Base-by-base conservation (phyloP, 1,140 invertebrate species). In the Hycleus phaleratus region DNA sequence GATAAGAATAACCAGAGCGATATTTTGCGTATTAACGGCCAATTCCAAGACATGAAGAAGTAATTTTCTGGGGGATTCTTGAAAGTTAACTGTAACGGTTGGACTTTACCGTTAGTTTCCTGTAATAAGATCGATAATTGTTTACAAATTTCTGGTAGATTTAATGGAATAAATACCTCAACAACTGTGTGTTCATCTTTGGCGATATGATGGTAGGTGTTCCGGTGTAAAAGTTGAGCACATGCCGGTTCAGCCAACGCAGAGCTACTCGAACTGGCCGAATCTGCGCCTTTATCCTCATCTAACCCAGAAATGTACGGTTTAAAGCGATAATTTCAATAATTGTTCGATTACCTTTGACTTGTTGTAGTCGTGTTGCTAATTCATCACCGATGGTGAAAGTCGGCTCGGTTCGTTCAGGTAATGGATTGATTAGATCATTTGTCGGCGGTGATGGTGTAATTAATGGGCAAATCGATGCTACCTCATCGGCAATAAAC, bases 31-130 rank as follows among this genome's bases (percentile, higher is more conserved):
- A 91, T 89, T 0, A 88, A 59, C 1, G 79, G 79, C 88, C 88
- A 91, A 69, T 90, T 90, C 88, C 88, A 91, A 48, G 82, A 83
- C 58, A 87, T 83, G 68, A 91, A 91, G 58, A 73, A 77, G 61
- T 81, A 82, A 66, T 83, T 78, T 57, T 80, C 78, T 0, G 79
- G 76, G 3, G 79, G 74, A 49, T 82, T 81, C 10, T 77, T 78
- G 39, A 82, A 79, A n/a, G 79, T 75, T 49, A 82, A 54, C 53
- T 80, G 78, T 40, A 81, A 73, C 6, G 79, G 71, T 58, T 71
- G 67, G 3, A 60, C 63, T 60, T 70, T 70, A 1, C 64, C 64
- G 46, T 64, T 65, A 9, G 67, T 66, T 40, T 70, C 70, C 68
- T 70, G 56, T 40, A 64, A 44, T 43, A 39, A 32, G 25, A 32